Base-by-base conservation (phyloP, 2,888 invertebrate species). In the Drosophila affinis region DNA sequence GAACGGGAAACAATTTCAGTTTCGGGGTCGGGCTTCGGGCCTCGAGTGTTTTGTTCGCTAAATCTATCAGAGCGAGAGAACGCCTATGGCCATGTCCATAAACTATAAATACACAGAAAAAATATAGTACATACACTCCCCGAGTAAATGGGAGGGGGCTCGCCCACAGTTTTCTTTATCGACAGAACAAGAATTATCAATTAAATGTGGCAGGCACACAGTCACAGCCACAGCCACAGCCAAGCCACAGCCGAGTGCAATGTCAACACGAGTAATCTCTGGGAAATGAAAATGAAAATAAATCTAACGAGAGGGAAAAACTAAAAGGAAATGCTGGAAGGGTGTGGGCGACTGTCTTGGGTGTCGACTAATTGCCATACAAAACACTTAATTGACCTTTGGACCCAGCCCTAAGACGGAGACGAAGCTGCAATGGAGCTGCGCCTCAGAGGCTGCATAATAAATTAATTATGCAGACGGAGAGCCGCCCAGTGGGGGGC, bases 361-460 rank as follows among this genome's bases (percentile, higher is more conserved):
- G 58, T 46, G 44, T 49, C 51, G 58, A 69, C 73, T 83, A 83
- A 87, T 82, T 85, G 76, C 73, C 54, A 63, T 62, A 72, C 77
- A 85, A 78, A 62, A 72, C 73, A 82, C 83, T 85, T 82, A 85
- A 86, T 82, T 88, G 82, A 83, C 78, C 82, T 83, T 82, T 82
- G 83, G 21, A 21, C 21, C 88, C 59, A 39, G 39, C 39, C 39
- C 39, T 17, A 61, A 72, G 72, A 65, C 56, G 65, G 65, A 45
- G 32, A 62, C 44, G 68, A 60, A 71, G 72, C 65, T 70, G 59
- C 27, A 7, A 10, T 10, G 32, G 34, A 39, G 39, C 39, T n/a
- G 39, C 39, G 14, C 14, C 2, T 14, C 39, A 14, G 39, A 39
- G 39, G 51, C 61, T 45, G 65, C 60, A 69, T 64, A 73, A 65